Conservation (phyloP, 2,888 invertebrate species). For the Tachina fera region DNA sequence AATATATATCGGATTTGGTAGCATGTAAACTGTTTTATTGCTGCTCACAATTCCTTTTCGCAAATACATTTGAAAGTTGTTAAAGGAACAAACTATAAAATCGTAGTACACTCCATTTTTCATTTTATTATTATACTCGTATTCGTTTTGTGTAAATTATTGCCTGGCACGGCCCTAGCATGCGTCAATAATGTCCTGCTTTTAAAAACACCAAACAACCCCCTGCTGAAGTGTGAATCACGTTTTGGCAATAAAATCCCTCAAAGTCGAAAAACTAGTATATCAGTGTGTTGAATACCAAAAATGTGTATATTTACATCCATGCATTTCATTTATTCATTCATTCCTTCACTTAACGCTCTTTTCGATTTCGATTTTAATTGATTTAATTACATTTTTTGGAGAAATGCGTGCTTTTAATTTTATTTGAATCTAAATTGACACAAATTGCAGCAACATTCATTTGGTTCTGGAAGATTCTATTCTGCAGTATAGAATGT, state of each 20-base stretch:
- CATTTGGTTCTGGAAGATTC: neutral
- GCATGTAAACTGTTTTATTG: neutral
- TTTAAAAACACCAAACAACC: slow-evolving; percentile 2
- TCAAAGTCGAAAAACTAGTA: slow-evolving; percentile 65
- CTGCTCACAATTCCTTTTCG: neutral
- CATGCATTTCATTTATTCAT: neutral
- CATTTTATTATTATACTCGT: slow-evolving; percentile 9
- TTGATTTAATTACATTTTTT: slow-evolving; percentile 55
- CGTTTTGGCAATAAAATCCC: slow-evolving; percentile 74
- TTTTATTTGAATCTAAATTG: slow-evolving; percentile 26
- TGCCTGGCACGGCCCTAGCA: slow-evolving; percentile 46
- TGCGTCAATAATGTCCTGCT: slow-evolving; percentile 48
- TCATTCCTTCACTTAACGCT: slow-evolving; percentile 8
- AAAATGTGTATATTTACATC: slow-evolving; percentile 21
- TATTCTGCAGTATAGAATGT: neutral
- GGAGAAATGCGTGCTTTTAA: slow-evolving; percentile 20
- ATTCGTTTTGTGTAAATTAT: slow-evolving; percentile 49
- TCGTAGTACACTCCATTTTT: neutral
- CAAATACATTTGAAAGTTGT: neutral
- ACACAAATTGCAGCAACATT: slow-evolving; percentile 12
- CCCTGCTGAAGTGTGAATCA: slow-evolving; percentile 36
- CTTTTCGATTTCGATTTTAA: slow-evolving; percentile 49
- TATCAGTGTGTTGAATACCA: slow-evolving; percentile 29
- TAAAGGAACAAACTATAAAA: slow-evolving; percentile 12
- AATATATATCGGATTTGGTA: neutral